Base-by-base conservation (phyloP, 2,888 invertebrate species). In the Plemyria rubiginata region DNA sequence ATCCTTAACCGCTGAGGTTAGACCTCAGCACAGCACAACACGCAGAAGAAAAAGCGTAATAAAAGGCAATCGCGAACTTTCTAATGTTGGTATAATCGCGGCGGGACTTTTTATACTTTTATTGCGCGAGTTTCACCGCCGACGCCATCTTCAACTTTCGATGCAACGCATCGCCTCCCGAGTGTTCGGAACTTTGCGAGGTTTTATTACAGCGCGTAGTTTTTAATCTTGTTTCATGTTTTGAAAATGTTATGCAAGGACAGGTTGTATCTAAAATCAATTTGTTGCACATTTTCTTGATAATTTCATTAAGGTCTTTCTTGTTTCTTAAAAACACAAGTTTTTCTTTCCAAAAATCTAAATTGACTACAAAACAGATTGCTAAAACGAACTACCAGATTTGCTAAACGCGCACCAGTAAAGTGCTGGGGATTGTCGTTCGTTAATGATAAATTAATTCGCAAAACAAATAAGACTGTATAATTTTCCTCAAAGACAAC, bases 51-150 rank as follows among this genome's bases (percentile, higher is more conserved):
- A 61, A 64, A 67, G 32, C 51, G 60, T 62, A 67, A 67, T 70
- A 67, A 70, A 64, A 62, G 51, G 54, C 54, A 53, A 58, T 64
- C 53, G 51, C 55, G 22, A 70, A 66, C 54, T 70, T 61, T 59
- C 55, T 57, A 62, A 64, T 60, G 67, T 46, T 28, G 50, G 60
- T 58, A 60, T 64, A 62, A 64, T 58, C 55, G 62, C 55, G 54
- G 52, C 57, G 54, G 9, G 29, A 50, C 59, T 65, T 66, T 49
- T 57, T 50, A 50, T 46, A 60, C 65, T 66, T 67, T 64, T 63
- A 70, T 67, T 67, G 67, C 66, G 8, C 8, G 63, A 65, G 65
- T 67, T 69, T 50, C 16, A 50, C 38, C 54, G 60, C 36, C 36
- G 11, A 22, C 22, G 32, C 54, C 57, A 52, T 54, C 46, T 65